Evolutionary conservation across 2,113 vertebrate genomes (phyloP).

Genomic region (Etheostoma cragini): DNA sequence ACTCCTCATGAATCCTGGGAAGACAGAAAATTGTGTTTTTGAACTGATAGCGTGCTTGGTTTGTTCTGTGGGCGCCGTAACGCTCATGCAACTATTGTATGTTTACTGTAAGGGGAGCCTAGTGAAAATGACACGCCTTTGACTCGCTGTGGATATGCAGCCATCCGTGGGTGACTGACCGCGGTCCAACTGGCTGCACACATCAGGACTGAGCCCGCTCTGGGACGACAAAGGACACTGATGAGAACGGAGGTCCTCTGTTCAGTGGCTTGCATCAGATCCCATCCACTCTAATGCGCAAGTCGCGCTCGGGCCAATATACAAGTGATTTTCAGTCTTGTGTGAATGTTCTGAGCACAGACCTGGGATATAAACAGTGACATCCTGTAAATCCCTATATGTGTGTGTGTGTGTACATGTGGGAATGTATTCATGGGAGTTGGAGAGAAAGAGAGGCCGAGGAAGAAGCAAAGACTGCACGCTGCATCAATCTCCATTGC

Average conservation of each 20-base stretch:
- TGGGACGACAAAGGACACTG: slow-evolving; percentile 53
- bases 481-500: slow-evolving; percentile 60
- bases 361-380: slow-evolving; percentile 2
- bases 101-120: slow-evolving; percentile 12
- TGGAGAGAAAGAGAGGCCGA: slow-evolving; percentile 5
- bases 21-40: slow-evolving; percentile 3
- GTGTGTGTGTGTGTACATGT: not conserved
- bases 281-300: slow-evolving; percentile 18
- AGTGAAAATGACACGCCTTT: slow-evolving; percentile 29
- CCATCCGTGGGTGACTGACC: slow-evolving; percentile 28
- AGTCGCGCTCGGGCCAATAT: not conserved
- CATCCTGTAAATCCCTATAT: slow-evolving; percentile 7
- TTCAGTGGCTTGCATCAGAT: slow-evolving; percentile 51
- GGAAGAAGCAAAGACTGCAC: slow-evolving; percentile 8
- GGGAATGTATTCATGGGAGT: not conserved
- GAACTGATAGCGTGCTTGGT: slow-evolving; percentile 8
- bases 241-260: slow-evolving; percentile 55
- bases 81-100: slow-evolving; percentile 5
- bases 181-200: slow-evolving; percentile 67
- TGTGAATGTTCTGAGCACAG: not conserved
- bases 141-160: slow-evolving; percentile 45
- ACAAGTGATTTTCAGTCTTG: slow-evolving; percentile 16
- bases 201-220: slow-evolving; percentile 54
- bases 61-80: not conserved
- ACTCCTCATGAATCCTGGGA: not conserved